Conservation (phyloP, 2,113 vertebrate species). For the Paraplagusia blochii region DNA sequence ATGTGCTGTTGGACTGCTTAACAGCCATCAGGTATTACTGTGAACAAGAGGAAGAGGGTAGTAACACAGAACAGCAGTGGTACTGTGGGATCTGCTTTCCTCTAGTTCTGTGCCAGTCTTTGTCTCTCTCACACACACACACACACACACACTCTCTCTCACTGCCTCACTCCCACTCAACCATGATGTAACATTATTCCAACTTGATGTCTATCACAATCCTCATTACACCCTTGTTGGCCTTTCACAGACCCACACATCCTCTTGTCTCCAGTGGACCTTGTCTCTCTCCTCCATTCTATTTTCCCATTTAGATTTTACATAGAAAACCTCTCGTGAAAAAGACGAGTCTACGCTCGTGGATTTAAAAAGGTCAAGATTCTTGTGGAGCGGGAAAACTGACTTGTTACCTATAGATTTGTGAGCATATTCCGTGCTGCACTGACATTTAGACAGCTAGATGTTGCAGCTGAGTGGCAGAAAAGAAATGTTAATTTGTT, state of each 20-base stretch:
- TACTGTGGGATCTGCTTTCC: conserved; percentile 9
- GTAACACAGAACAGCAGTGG: conserved; percentile 34
- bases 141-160: conserved; percentile 1
- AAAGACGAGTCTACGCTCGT: conserved; percentile 7
- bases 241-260: conserved; percentile 41
- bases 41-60: conserved; percentile 28
- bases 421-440: conserved; percentile 16
- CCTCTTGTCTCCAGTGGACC: conserved; percentile 35
- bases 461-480: not conserved
- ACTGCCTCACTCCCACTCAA: conserved; percentile 23
- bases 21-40: conserved; percentile 33
- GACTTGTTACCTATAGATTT: conserved; percentile 15
- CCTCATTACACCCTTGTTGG: conserved; percentile 56
- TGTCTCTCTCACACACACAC: conserved; percentile 21
- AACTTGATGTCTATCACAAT: conserved; percentile 54
- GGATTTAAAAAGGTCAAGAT: conserved; percentile 40
- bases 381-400: conserved; percentile 13
- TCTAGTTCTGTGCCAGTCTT: conserved; percentile 22
- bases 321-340: conserved; percentile 5
- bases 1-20: conserved; percentile 32
- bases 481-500: not conserved
- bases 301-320: conserved; percentile 24
- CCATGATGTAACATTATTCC: conserved; percentile 49
- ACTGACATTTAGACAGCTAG: conserved; percentile 6
- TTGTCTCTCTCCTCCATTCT: conserved; percentile 6